A percentile compares a stretch with the other conserved stretches of the same genome.
Conservation (phyloP, 2,797 vertebrate genomes). For the Chelidonichthys spinosus region DNA sequence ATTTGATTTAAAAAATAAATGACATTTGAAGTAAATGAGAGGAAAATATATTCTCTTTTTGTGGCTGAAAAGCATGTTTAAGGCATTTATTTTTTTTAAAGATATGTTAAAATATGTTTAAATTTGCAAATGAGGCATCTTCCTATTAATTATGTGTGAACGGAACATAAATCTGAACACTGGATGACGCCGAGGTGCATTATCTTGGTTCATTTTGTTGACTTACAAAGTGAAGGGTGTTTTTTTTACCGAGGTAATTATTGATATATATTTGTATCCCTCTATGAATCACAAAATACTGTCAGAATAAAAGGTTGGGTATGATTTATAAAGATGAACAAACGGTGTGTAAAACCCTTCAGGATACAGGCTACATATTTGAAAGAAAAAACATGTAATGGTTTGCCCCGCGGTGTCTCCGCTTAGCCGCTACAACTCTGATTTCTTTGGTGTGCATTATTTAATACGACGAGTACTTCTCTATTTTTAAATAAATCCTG, state of each 20-base stretch:
- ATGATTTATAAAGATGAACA: too few species aligned
- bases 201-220: not conserved
- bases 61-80: not conserved
- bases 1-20: slow-evolving; percentile 11
- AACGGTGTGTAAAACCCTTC: too few species aligned
- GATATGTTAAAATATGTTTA: not conserved
- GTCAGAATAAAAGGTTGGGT: too few species aligned
- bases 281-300: too few species aligned
- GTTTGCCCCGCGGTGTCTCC: not conserved
- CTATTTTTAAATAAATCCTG: not conserved
- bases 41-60: not conserved
- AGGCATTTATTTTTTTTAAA: too few species aligned
- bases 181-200: not conserved
- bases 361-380: too few species aligned
- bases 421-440: not conserved
- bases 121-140: not conserved
- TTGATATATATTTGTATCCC: too few species aligned
- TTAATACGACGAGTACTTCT: not conserved
- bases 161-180: not conserved
- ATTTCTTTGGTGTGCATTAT: not conserved
- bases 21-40: slow-evolving; percentile 3
- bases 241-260: too few species aligned
- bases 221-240: too few species aligned
- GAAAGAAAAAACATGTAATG: not conserved
- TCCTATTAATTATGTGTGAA: too few species aligned